Evolutionary conservation across 2,797 vertebrate genomes (phyloP).

Genomic region (Anguilla megastoma): DNA sequence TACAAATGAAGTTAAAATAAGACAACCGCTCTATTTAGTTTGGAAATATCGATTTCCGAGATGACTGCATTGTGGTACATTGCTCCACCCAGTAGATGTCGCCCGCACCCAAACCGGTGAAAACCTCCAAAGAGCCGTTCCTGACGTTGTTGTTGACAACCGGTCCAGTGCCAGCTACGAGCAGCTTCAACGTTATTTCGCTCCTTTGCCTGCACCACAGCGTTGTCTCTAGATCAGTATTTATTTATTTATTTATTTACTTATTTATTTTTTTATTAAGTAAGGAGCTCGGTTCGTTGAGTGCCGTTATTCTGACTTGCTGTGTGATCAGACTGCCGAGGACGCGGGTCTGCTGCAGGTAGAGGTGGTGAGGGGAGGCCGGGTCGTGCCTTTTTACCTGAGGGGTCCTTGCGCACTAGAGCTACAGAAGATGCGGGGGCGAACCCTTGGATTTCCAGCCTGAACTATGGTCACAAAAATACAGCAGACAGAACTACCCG

Average conservation of each 20-base stretch:
- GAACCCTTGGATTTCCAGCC: background rate
- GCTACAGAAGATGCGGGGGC: background rate
- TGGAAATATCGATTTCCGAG: background rate
- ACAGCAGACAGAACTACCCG: background rate
- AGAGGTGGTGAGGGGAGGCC: background rate
- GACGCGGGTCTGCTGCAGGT: background rate
- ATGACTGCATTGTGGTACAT: background rate
- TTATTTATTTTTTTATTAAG: no score
- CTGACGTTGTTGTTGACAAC: slow-evolving; percentile 17
- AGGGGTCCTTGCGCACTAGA: background rate
- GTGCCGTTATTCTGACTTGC: background rate
- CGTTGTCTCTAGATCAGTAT: no score
- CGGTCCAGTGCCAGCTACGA: background rate
- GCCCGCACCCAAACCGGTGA: background rate
- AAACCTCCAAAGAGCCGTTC: background rate
- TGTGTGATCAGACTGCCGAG: background rate
- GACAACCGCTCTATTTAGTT: background rate
- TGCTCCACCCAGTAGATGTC: slow-evolving; percentile 10
- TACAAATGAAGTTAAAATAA: background rate
- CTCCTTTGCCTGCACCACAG: no score
- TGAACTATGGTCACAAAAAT: background rate
- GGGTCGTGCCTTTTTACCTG: background rate
- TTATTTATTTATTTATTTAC: no score
- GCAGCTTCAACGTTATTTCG: background rate
- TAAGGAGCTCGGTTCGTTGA: background rate